Base-by-base conservation (phyloP, 2,888 invertebrate genomes). In the Latheticus oryzae region DNA sequence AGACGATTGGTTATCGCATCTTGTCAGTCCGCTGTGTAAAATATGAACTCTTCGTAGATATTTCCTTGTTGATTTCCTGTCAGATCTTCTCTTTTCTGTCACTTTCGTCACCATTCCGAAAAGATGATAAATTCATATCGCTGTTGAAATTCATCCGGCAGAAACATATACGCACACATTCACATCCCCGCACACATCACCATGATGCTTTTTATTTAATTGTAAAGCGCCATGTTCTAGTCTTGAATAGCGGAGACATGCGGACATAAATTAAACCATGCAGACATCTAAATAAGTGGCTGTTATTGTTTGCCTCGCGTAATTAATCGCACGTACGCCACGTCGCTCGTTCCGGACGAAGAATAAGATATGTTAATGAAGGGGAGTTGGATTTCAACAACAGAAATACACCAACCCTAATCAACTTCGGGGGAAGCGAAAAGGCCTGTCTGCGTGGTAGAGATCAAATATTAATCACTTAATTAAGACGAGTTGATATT, bases 361-460 rank as follows among this genome's bases (percentile, higher is more conserved):
- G 62, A 60, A 61, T 63, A 61, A 63, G 62, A 63, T 62, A 62
- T 63, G 62, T 61, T 63, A 63, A 63, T 63, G 60, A 60, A 58
- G 60, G 52, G 28, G 38, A 38, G 60, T 30, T 47, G 30, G 26
- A 32, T 33, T 48, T 48, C 40, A 47, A 30, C 26, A 24, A 11
- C 38, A 28, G 47, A 38, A 55, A 48, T n/a, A n/a, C n/a, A n/a
- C 32, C 43, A 23, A 38, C 48, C 48, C 55, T 45, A 54, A 54
- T 45, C 53, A 28, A 32, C 37, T 54, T 43, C 32, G 33, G 5
- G 24, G 32, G 21, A 26, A 28, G 26, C 13, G 50, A 42, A 48
- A 48, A 45, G 30, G 45, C 13, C 26, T 37, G 35, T n/a, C n/a
- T n/a, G n/a, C 52, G 30, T n/a, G 19, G 17, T 16, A 3, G 12